A percentile compares a stretch with the other conserved stretches of the same genome.
phyloP scores from a whole-genome alignment of 2,113 vertebrate species.

The Pavo muticus region DNA sequence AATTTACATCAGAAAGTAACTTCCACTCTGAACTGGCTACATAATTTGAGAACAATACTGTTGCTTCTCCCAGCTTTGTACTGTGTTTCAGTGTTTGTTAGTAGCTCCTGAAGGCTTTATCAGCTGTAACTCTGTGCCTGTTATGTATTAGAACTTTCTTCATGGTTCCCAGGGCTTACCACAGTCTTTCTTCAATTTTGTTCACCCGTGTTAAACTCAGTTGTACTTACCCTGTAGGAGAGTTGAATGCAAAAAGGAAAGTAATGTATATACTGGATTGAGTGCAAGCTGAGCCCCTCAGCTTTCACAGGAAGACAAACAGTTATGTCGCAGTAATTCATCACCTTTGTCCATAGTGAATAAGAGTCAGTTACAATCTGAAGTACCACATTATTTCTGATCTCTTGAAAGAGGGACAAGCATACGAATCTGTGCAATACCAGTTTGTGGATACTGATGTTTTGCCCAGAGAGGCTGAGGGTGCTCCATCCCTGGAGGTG shows the following conservation, averaged over 20 bases:
- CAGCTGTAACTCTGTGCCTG: fast-evolving
- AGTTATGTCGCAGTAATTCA: not conserved
- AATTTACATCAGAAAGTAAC: not conserved
- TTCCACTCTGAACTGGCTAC: not conserved
- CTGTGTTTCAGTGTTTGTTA: not conserved
- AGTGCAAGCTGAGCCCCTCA: not conserved
- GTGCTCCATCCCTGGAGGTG: too few relatives aligned
- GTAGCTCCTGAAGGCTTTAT: not conserved
- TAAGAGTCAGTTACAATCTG: not conserved
- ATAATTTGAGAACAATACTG: fast-evolving
- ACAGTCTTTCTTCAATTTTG: not conserved
- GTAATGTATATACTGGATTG: fast-evolving
- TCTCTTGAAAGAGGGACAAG: not conserved
- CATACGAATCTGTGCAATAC: not conserved
- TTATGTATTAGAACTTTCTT: not conserved
- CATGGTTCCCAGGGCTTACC: not conserved
- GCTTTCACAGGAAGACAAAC: not conserved
- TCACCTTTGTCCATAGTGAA: not conserved
- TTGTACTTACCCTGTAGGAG: not conserved
- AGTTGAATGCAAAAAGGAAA: not conserved
- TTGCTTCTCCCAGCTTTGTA: not conserved
- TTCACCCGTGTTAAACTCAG: not conserved
- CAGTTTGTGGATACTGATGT: not conserved
- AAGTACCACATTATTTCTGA: not conserved
- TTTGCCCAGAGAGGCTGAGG: not conserved